Percentiles rank a stretch among this genome's conserved stretches.
Conservation (phyloP, 1,140 invertebrate species). For the Trichomalopsis sarcophagae region DNA sequence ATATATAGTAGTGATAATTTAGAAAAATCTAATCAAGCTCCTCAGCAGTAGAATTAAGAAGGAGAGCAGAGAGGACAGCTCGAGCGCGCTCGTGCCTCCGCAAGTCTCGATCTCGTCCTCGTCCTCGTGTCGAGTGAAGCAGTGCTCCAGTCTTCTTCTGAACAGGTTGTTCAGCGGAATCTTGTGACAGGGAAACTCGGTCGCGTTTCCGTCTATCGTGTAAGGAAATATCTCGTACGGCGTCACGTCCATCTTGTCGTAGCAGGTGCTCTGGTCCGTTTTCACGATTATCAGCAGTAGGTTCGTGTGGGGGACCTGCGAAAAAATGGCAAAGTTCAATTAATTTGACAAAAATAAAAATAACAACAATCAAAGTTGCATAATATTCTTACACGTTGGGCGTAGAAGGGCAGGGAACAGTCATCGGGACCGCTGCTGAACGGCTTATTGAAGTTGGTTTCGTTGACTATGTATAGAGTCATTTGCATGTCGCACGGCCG, state of each 20-base stretch:
- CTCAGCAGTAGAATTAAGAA: slow-evolving; percentile 13
- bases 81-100: slow-evolving; percentile 63
- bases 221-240: slow-evolving; percentile 68
- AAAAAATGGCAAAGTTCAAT: background rate
- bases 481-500: slow-evolving; percentile 81
- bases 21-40: slow-evolving; percentile 18
- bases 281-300: slow-evolving; percentile 87
- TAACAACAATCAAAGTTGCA: background rate
- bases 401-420: slow-evolving; percentile 64
- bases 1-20: background rate
- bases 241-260: slow-evolving; percentile 63
- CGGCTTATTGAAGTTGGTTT: slow-evolving; percentile 68
- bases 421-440: slow-evolving; percentile 61
- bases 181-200: slow-evolving; percentile 82
- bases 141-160: slow-evolving; percentile 81
- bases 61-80: slow-evolving; percentile 54
- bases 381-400: slow-evolving; percentile 63
- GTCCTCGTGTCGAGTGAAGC: slow-evolving; percentile 83
- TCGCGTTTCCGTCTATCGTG: slow-evolving; percentile 62
- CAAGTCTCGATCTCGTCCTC: slow-evolving; percentile 76
- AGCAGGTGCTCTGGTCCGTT: slow-evolving; percentile 68
- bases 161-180: slow-evolving; percentile 81
- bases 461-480: slow-evolving; percentile 81
- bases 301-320: slow-evolving; percentile 85
- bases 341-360: background rate